Percentiles rank a stretch among this genome's conserved stretches.
Evolutionary conservation across 2,888 invertebrate species (phyloP).

Genomic region (Agrotis clavis): DNA sequence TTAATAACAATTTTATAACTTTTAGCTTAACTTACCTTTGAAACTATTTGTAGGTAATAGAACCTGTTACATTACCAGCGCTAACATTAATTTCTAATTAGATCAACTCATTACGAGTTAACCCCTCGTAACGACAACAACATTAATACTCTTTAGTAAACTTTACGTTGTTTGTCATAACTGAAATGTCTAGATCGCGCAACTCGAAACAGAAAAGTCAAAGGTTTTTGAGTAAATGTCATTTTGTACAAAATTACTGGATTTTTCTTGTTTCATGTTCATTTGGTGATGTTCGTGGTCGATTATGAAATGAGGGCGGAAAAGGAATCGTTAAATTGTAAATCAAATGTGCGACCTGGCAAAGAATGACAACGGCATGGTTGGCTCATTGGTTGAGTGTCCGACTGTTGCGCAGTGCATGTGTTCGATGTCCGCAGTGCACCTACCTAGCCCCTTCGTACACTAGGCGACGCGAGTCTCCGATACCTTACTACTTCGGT

Average conservation of each 20-base stretch:
- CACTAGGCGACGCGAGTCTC: too few species aligned
- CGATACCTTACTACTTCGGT: too few species aligned
- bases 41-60: not conserved
- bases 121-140: not conserved
- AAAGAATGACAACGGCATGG: too few species aligned
- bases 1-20: not conserved
- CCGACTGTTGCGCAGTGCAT: too few species aligned
- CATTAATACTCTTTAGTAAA: not conserved
- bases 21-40: not conserved
- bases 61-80: not conserved
- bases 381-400: too few species aligned
- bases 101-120: not conserved
- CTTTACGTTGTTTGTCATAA: not conserved
- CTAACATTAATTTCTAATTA: not conserved
- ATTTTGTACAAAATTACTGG: not conserved
- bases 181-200: too few species aligned
- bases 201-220: slow-evolving; percentile 2
- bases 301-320: not conserved
- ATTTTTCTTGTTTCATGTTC: not conserved
- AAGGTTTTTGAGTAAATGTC: not conserved
- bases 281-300: not conserved
- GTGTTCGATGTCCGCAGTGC: too few species aligned
- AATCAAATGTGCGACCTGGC: too few species aligned
- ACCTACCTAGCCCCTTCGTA: too few species aligned
- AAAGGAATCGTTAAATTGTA: too few species aligned